Percentiles rank a stretch among this genome's conserved stretches.
Evolutionary conservation across 2,888 invertebrate genomes (phyloP).

Genomic region (Aproaerema taeniolella): DNA sequence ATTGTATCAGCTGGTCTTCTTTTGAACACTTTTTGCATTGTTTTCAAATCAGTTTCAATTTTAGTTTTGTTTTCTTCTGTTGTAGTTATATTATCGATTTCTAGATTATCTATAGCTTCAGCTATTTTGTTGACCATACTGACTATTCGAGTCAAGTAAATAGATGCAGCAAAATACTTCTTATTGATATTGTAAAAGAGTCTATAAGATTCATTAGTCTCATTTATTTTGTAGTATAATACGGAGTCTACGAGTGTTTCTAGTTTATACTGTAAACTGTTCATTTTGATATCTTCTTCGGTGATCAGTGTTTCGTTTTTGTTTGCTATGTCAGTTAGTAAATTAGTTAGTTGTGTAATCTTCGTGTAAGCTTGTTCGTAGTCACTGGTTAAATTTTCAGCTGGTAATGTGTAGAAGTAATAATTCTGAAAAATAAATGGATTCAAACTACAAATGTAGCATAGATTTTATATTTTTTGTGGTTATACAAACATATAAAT

Average conservation of each 20-base stretch:
- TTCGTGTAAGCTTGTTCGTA: slow-evolving; percentile 46
- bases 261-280: slow-evolving; percentile 41
- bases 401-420: slow-evolving; percentile 46
- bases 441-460: background rate
- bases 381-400: slow-evolving; percentile 44
- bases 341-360: slow-evolving; percentile 32
- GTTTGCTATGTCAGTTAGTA: slow-evolving; percentile 34
- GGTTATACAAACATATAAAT: too few relatives aligned
- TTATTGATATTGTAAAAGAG: slow-evolving; percentile 45
- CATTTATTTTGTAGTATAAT: slow-evolving; percentile 42
- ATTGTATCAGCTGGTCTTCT: slow-evolving; percentile 47
- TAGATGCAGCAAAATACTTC: slow-evolving; percentile 42
- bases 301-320: slow-evolving; percentile 33
- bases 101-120: slow-evolving; percentile 32
- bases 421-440: slow-evolving; percentile 55
- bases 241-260: slow-evolving; percentile 39
- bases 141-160: slow-evolving; percentile 54
- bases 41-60: slow-evolving; percentile 33
- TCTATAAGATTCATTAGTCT: slow-evolving; percentile 37
- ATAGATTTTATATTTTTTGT: background rate
- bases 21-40: slow-evolving; percentile 47
- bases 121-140: slow-evolving; percentile 47
- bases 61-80: slow-evolving; percentile 33
- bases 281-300: slow-evolving; percentile 33
- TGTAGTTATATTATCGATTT: slow-evolving; percentile 24